A percentile compares a stretch with the other conserved stretches of the same genome.
Evolutionary conservation across 2,888 invertebrate species (phyloP).

Genomic region (Sialis fuliginosa): DNA sequence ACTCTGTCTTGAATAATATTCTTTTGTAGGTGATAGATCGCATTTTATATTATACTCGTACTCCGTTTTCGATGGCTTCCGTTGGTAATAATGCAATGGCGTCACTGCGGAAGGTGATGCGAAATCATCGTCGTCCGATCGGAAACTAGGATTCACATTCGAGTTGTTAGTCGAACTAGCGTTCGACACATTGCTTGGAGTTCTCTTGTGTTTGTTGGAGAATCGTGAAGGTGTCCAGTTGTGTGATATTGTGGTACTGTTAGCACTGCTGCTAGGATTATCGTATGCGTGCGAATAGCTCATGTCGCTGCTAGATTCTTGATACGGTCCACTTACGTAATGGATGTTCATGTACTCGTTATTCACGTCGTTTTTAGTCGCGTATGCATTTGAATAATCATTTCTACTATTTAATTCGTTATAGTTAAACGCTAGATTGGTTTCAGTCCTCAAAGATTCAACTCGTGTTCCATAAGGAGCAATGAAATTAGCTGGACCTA

Average conservation of each 20-base stretch:
- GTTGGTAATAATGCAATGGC: slow-evolving; percentile 30
- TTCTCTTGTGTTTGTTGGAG: slow-evolving; percentile 43
- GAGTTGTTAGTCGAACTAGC: slow-evolving; percentile 36
- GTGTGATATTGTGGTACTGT: slow-evolving; percentile 1
- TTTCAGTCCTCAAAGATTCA: slow-evolving; percentile 14
- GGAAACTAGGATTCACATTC: slow-evolving; percentile 42
- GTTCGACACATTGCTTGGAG: slow-evolving; percentile 58
- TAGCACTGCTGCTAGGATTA: slow-evolving; percentile 28
- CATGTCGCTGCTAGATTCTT: slow-evolving; percentile 3
- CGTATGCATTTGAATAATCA: neutral
- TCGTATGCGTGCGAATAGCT: slow-evolving; percentile 29
- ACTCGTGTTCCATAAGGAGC: slow-evolving; percentile 6
- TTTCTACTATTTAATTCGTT: slow-evolving; percentile 8
- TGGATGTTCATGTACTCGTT: slow-evolving; percentile 20
- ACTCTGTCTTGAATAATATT: slow-evolving; percentile 24
- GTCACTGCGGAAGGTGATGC: slow-evolving; percentile 16
- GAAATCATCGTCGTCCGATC: slow-evolving; percentile 38
- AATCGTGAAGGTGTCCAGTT: slow-evolving; percentile 4
- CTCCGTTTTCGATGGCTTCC: slow-evolving; percentile 18
- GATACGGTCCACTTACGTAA: slow-evolving; percentile 15
- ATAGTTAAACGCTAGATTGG: slow-evolving; percentile 16
- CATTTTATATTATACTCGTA: slow-evolving; percentile 18
- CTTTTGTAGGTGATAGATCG: slow-evolving; percentile 7
- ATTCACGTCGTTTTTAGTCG: slow-evolving; percentile 11
- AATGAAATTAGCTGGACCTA: slow-evolving; percentile 2